Conservation (phyloP, 92 coral and sea anemone species). For the Phymanthus crucifer region DNA sequence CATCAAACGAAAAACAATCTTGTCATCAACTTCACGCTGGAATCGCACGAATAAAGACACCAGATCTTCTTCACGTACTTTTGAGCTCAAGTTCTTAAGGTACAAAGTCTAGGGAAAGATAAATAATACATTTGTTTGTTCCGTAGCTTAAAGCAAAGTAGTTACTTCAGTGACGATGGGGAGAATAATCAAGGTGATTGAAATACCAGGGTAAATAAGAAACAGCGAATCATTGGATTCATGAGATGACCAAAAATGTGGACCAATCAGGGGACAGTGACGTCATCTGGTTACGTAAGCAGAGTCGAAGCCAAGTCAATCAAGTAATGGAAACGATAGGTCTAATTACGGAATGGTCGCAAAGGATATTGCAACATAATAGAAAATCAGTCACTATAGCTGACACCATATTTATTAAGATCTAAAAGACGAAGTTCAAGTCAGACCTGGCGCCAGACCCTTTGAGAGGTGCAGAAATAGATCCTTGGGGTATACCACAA, state of each 20-base stretch:
- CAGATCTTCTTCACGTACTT: conserved; percentile 77
- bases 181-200: not conserved
- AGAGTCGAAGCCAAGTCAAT: not conserved
- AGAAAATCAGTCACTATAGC: no score
- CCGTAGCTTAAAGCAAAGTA: not conserved
- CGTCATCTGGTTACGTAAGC: not conserved
- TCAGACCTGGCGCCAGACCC: no score
- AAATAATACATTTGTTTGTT: not conserved
- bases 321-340: not conserved
- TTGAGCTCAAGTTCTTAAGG: conserved; percentile 80
- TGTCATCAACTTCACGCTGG: conserved; percentile 54
- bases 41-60: conserved; percentile 80
- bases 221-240: not conserved
- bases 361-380: not conserved
- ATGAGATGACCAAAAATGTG: not conserved
- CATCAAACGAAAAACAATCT: conserved; percentile 64
- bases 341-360: not conserved
- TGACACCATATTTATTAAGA: no score
- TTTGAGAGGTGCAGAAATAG: not conserved
- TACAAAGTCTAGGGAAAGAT: conserved; percentile 66
- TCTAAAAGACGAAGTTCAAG: no score
- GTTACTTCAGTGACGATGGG: not conserved
- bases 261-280: conserved; percentile 5
- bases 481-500: not conserved
- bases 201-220: not conserved